phyloP scores from a whole-genome alignment of 1,140 invertebrate genomes.

The Leptopilina boulardi region DNA sequence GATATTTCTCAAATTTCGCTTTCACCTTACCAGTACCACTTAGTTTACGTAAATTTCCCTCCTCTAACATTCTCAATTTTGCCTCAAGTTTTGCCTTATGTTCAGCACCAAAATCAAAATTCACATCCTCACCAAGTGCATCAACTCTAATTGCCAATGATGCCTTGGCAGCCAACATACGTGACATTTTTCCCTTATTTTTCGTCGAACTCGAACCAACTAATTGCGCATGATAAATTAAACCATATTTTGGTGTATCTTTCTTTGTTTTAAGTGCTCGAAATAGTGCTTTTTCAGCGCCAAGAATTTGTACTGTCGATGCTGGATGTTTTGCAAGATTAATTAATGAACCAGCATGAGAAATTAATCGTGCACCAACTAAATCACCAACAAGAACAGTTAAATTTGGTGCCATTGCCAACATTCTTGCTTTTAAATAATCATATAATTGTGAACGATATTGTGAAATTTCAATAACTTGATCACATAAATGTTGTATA shows the following conservation, averaged over 20 bases:
- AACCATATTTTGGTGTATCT: slow-evolving; percentile 99
- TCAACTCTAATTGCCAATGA: slow-evolving; percentile 95
- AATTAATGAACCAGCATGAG: slow-evolving; percentile 96
- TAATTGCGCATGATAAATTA: slow-evolving; percentile 97
- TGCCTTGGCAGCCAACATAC: slow-evolving; percentile 98
- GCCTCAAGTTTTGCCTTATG: slow-evolving; percentile 92
- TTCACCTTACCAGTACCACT: slow-evolving; percentile 92
- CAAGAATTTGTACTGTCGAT: slow-evolving; percentile 98
- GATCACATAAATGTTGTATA: slow-evolving; percentile 94
- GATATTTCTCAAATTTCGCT: slow-evolving; percentile 94
- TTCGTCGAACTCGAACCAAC: slow-evolving; percentile 82
- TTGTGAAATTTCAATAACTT: slow-evolving; percentile 93
- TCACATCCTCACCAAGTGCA: slow-evolving; percentile 93
- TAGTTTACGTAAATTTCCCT: slow-evolving; percentile 88
- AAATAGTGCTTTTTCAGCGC: slow-evolving; percentile 98
- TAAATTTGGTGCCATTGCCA: slow-evolving; percentile 98
- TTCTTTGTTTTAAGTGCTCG: slow-evolving; percentile 97
- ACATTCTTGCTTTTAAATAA: slow-evolving; percentile 97
- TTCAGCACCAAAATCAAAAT: slow-evolving; percentile 88
- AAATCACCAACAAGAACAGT: slow-evolving; percentile 96
- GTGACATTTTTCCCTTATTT: slow-evolving; percentile 85
- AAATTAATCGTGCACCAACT: slow-evolving; percentile 96
- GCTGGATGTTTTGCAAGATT: slow-evolving; percentile 99
- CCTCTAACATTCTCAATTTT: slow-evolving; percentile 86
- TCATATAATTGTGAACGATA: slow-evolving; percentile 89